Percentiles rank a stretch among this genome's conserved stretches.
These are phyloP conservation scores for Caenorhabditis afra DNA, from an alignment of 2,888 invertebrate genomes.

Conservation along the genomic window DNA sequence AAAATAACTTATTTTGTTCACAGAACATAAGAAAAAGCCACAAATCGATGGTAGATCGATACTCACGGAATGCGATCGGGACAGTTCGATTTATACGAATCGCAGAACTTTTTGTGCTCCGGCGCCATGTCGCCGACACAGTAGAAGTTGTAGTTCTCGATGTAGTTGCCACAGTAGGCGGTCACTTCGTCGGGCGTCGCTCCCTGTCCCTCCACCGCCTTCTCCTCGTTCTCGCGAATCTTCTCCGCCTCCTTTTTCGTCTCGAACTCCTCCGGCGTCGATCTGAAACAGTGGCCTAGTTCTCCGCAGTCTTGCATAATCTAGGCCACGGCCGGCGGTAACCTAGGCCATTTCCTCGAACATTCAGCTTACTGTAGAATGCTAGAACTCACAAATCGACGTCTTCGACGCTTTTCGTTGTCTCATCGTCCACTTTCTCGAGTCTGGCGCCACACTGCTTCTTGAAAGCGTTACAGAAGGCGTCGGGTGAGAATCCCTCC, in stretches of 20 bases:
- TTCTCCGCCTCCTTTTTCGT: slow-evolving; percentile 7
- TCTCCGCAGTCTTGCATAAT: too few relatives aligned
- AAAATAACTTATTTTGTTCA: slow-evolving; percentile 2
- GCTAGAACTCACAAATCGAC: slow-evolving; percentile 40
- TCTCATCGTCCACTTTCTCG: slow-evolving; percentile 44
- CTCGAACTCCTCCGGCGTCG: slow-evolving; percentile 49
- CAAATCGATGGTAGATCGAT: slow-evolving; percentile 5
- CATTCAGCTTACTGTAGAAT: too few relatives aligned
- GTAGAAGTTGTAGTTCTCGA: slow-evolving; percentile 73
- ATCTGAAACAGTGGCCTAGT: slow-evolving; percentile 35
- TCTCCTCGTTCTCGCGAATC: slow-evolving; percentile 6
- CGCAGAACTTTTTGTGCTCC: slow-evolving; percentile 69
- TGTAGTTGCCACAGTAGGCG: slow-evolving; percentile 69
- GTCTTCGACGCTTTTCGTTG: slow-evolving; percentile 25
- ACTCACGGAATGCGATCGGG: slow-evolving; percentile 63
- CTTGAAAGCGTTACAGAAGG: slow-evolving; percentile 29
- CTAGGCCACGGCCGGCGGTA: too few relatives aligned
- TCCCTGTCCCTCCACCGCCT: slow-evolving; percentile 39
- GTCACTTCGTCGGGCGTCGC: slow-evolving; percentile 49
- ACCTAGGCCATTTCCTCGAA: neutral
- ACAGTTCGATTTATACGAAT: slow-evolving; percentile 70
- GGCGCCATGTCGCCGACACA: slow-evolving; percentile 66
- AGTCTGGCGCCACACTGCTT: slow-evolving; percentile 31
- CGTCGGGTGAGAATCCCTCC: slow-evolving; percentile 39
- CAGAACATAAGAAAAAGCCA: neutral